Evolutionary conservation across 2,113 vertebrate genomes (phyloP).

Genomic region (Macaca nemestrina): DNA sequence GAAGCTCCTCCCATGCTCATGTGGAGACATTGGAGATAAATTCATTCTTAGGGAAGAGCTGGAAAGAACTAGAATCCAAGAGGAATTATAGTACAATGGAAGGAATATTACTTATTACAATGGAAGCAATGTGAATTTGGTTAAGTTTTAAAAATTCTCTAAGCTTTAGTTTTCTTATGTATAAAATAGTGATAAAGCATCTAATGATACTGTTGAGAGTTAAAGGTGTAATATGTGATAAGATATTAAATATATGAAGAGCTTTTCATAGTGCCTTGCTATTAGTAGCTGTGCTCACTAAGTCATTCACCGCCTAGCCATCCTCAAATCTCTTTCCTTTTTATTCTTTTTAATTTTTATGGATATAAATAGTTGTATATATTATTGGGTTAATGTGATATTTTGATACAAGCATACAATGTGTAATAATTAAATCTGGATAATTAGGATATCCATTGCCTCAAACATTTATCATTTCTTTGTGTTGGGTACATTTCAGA

Average conservation of each 20-base stretch:
- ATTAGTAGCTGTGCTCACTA: neutral
- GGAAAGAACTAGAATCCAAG: neutral
- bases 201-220: neutral
- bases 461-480: neutral
- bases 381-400: neutral
- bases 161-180: neutral
- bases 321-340: neutral
- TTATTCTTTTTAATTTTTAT: neutral
- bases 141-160: neutral
- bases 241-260: neutral
- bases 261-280: neutral
- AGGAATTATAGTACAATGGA: neutral
- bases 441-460: neutral
- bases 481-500: neutral
- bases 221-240: neutral
- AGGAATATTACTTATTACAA: neutral
- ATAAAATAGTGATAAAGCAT: neutral
- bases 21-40: neutral
- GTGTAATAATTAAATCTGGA: neutral
- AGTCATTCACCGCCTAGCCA: neutral
- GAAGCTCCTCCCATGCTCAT: neutral
- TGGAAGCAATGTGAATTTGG: neutral
- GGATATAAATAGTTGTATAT: neutral
- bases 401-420: neutral
- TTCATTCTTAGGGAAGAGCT: neutral